A percentile compares a stretch with the other conserved stretches of the same genome.
Evolutionary conservation across 2,797 vertebrate genomes (phyloP).

Genomic region (Cetoscarus ocellatus): DNA sequence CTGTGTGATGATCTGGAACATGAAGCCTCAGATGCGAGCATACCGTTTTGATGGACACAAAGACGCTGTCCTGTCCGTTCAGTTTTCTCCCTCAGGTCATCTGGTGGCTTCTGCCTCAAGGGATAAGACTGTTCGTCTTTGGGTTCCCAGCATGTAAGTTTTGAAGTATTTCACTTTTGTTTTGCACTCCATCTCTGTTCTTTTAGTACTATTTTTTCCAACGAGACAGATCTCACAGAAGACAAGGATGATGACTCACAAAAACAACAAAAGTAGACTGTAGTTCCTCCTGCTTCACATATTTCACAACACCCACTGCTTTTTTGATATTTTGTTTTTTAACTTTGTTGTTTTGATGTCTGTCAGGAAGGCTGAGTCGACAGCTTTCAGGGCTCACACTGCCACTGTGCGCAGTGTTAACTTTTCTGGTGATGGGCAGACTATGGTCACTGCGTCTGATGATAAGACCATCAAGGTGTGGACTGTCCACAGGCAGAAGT

Average conservation of each 20-base stretch:
- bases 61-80: slow-evolving; percentile 90
- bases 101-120: slow-evolving; percentile 94
- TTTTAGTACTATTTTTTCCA: slow-evolving; percentile 1
- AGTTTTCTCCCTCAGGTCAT: slow-evolving; percentile 96
- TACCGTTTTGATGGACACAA: slow-evolving; percentile 95
- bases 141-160: slow-evolving; percentile 94
- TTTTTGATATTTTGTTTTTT: slow-evolving; percentile 22
- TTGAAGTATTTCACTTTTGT: not conserved
- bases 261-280: slow-evolving; percentile 16
- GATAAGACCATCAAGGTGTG: slow-evolving; percentile 98
- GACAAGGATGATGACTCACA: slow-evolving; percentile 27
- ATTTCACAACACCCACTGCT: slow-evolving; percentile 24
- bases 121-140: slow-evolving; percentile 96
- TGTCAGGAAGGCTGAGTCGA: slow-evolving; percentile 93
- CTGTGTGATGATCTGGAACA: slow-evolving; percentile 95
- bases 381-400: slow-evolving; percentile 92
- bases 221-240: slow-evolving; percentile 2
- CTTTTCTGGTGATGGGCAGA: slow-evolving; percentile 94
- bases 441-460: slow-evolving; percentile 94
- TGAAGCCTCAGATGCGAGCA: slow-evolving; percentile 93
- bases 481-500: slow-evolving; percentile 95
- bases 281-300: slow-evolving; percentile 12
- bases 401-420: slow-evolving; percentile 92
- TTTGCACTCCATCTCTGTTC: not conserved
- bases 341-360: slow-evolving; percentile 24